Evolutionary conservation across 2,888 invertebrate species (phyloP), one percentile per base, ranked within the genome.

Genomic region (Zelleria hepariella): DNA sequence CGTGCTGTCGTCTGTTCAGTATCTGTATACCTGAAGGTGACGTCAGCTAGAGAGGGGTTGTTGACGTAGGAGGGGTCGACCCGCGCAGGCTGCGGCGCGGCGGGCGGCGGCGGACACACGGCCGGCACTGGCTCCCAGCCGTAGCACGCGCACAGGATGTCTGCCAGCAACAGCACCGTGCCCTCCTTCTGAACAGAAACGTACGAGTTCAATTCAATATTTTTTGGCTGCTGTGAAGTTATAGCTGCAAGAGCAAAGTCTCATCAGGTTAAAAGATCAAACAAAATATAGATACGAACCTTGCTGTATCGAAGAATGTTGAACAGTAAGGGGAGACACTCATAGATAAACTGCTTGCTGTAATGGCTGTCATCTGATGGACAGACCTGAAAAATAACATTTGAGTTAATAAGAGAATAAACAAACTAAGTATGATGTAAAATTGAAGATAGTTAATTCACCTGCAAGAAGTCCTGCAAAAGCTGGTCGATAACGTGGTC

Each of bases 41-140:
- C 96, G 76, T 97, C 97, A 68, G 96, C 96, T 47, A 97, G 90
- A 72, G 96, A 96, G 0, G 96, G 95, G 85, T 97, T 97, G 87
- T 97, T 98, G 64, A 98, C 96, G 83, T 96, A 98, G 73, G 95
- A 94, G 0, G 96, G 95, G 85, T 98, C 97, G 67, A 97, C 96
- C 62, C 96, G 90, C 0, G 96, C 94, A 0, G 91, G 90, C 6
- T 92, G 86, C 1, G 94, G 91, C 26, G 93, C 85, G 23, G 91
- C 91, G 47, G 92, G 91, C 32, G 92, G 92, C 6, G 82, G 79
- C 70, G 78, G 80, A 59, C 73, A 70, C 57, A 85, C 85, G 4
- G 67, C 90, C 67, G 95, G 95, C 65, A 96, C 95, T 1, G 94
- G 89, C 80, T 96, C 96, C 93, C 95, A 94, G 54, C 96, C 96